Evolutionary conservation across 2,888 invertebrate genomes (phyloP).

Genomic region (Polymixis flavicincta): DNA sequence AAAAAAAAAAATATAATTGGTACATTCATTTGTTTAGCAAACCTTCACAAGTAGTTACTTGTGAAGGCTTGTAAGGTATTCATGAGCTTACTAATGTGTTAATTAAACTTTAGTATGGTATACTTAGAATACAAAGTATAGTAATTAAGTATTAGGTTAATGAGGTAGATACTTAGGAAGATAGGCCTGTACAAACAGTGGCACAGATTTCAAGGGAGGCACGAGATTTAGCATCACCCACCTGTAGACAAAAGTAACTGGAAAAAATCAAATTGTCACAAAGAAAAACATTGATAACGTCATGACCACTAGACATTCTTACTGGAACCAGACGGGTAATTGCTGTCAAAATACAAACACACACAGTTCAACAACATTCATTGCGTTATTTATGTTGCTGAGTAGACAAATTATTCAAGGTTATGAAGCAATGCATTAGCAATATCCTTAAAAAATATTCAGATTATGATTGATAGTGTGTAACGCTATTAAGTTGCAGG

Average conservation of each 20-base stretch:
- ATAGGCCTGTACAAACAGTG: not conserved
- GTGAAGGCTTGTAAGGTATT: not conserved
- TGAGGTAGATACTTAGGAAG: not conserved
- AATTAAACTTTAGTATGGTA: not conserved
- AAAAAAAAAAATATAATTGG: too few relatives aligned
- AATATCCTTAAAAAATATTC: too few relatives aligned
- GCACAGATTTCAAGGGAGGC: not conserved
- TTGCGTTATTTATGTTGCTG: too few relatives aligned
- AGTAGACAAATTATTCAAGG: too few relatives aligned
- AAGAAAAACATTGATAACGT: not conserved
- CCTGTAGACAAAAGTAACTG: not conserved
- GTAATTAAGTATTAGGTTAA: not conserved
- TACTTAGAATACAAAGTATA: slow-evolving; percentile 2
- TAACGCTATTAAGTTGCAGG: too few relatives aligned
- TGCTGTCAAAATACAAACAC: too few relatives aligned
- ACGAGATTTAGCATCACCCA: not conserved
- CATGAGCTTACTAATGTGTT: not conserved
- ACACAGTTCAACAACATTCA: too few relatives aligned
- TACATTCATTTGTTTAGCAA: too few relatives aligned
- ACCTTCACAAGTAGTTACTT: not conserved
- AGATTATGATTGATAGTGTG: too few relatives aligned
- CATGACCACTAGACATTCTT: not conserved
- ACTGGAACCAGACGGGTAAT: not conserved
- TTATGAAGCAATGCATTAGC: too few relatives aligned
- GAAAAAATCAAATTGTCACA: not conserved